Conservation (phyloP, 2,113 vertebrate species). For the Scophthalmus maximus region DNA sequence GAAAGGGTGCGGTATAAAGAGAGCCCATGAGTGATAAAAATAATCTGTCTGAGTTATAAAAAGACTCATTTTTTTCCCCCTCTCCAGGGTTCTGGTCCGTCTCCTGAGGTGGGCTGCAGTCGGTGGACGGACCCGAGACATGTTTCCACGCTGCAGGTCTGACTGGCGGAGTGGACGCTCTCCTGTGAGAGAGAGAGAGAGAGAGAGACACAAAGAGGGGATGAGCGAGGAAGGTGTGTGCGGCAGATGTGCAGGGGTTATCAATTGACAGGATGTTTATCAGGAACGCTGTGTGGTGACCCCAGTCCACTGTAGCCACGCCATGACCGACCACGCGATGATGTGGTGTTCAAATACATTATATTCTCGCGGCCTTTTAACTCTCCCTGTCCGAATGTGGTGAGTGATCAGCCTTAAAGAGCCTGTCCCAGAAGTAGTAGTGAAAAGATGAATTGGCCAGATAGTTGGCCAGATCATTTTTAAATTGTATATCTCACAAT, state of each 20-base stretch:
- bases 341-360: constrained; percentile 26
- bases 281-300: constrained; percentile 51
- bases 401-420: neutral
- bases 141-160: neutral
- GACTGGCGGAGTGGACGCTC: neutral
- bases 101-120: constrained; percentile 18
- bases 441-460: too few species aligned
- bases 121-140: neutral
- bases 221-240: constrained; percentile 51
- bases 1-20: constrained; percentile 25
- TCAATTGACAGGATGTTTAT: constrained; percentile 68
- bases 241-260: constrained; percentile 59
- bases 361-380: constrained; percentile 14
- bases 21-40: constrained; percentile 26
- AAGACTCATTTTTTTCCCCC: neutral
- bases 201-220: neutral
- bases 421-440: too few species aligned
- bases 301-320: constrained; percentile 5
- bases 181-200: too few species aligned
- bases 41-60: constrained; percentile 9
- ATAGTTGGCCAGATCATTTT: too few species aligned
- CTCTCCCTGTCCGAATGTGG: constrained; percentile 13
- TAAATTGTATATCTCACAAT: too few species aligned
- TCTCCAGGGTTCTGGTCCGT: neutral
- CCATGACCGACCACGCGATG: constrained; percentile 43